phyloP scores from a whole-genome alignment of 2,113 vertebrate species.

The Tragelaphus strepsiceros region DNA sequence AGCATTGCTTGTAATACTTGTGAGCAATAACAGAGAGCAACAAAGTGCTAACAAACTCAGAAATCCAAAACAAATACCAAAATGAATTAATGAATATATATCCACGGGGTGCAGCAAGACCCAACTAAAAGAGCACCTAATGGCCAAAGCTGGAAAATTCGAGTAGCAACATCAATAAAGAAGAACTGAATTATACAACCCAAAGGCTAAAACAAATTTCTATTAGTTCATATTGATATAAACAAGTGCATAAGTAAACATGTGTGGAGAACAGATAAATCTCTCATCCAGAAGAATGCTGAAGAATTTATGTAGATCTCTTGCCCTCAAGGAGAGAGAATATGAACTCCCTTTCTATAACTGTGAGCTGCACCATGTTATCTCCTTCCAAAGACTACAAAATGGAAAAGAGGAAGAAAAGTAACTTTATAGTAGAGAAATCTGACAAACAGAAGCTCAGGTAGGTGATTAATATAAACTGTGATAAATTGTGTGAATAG shows the following conservation, averaged over 20 bases:
- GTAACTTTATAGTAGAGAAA: neutral
- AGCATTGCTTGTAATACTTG: neutral
- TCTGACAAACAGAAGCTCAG: neutral
- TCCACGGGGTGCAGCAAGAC: neutral
- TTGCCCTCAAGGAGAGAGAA: neutral
- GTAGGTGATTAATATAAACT: neutral
- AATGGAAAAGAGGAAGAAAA: neutral
- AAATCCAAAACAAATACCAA: neutral
- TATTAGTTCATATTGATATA: neutral
- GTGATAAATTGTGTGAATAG: neutral
- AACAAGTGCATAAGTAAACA: neutral
- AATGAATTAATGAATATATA: neutral
- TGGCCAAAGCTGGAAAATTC: neutral
- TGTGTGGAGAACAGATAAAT: neutral
- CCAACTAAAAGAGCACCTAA: neutral
- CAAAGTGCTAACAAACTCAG: neutral
- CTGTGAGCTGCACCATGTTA: neutral
- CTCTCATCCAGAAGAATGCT: neutral
- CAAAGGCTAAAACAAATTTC: neutral
- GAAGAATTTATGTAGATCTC: neutral
- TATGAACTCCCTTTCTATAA: neutral
- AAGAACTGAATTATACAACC: neutral
- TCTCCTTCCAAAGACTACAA: neutral
- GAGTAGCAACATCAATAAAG: neutral
- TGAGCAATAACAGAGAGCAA: neutral